Percentiles rank a stretch among this genome's conserved stretches.
These are phyloP conservation scores for Ichneumon xanthorius DNA, from an alignment of 2,888 invertebrate genomes.

Conservation along the genomic window DNA sequence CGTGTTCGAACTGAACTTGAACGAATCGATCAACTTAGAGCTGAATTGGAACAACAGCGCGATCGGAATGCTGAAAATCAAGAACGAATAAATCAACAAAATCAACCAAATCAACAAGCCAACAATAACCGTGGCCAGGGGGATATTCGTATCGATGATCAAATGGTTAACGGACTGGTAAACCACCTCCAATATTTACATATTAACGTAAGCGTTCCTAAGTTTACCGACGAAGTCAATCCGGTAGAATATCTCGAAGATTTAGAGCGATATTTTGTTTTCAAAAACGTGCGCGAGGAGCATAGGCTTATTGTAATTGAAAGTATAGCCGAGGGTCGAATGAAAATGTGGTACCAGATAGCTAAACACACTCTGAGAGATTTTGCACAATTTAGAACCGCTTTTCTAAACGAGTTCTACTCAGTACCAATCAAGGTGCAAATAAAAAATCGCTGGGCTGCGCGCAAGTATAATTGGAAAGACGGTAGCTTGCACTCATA, in stretches of 20 bases:
- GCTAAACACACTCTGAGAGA: conserved; percentile 18
- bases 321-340: conserved; percentile 46
- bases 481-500: conserved; percentile 51
- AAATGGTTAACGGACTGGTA: conserved; percentile 43
- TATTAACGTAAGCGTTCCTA: conserved; percentile 51
- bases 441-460: conserved; percentile 41
- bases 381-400: conserved; percentile 35
- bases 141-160: background rate
- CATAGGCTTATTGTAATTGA: conserved; percentile 38
- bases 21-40: conserved; percentile 5
- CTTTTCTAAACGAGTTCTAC: conserved; percentile 52
- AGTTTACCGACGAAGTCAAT: conserved; percentile 48
- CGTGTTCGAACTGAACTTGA: conserved; percentile 20
- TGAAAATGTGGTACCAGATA: conserved; percentile 53
- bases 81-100: background rate
- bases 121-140: background rate
- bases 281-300: background rate
- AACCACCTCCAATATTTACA: conserved; percentile 44
- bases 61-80: background rate
- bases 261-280: conserved; percentile 40
- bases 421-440: conserved; percentile 52
- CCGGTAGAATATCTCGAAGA: conserved; percentile 52
- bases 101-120: background rate
- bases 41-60: background rate
- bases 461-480: conserved; percentile 30